These are phyloP conservation scores for Pteronotus mesoamericanus DNA, from an alignment of 2,797 vertebrate species.

Conservation along the genomic window DNA sequence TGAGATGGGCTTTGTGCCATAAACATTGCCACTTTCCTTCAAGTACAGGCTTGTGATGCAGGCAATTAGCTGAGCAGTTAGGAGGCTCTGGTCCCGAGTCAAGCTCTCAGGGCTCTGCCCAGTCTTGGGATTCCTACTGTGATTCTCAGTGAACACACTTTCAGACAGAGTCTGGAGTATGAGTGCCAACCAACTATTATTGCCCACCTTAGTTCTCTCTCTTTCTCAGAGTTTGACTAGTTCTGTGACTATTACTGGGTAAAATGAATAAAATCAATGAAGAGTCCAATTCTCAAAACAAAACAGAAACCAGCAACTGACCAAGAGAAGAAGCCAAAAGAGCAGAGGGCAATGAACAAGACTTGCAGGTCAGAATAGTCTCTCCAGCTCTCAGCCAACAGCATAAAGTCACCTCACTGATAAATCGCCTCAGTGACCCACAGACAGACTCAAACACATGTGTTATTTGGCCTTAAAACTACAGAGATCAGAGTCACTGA, in stretches of 20 bases:
- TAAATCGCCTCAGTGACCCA: constrained; percentile 45
- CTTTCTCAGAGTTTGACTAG: neutral
- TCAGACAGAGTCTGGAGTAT: neutral
- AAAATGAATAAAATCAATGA: neutral
- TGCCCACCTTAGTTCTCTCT: neutral
- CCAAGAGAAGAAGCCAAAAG: constrained; percentile 8
- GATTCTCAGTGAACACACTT: neutral
- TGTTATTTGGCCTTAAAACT: constrained; percentile 75
- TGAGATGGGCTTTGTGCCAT: neutral
- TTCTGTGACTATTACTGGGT: neutral
- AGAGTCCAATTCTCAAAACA: constrained; percentile 29
- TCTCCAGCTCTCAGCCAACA: constrained; percentile 19
- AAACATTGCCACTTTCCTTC: neutral
- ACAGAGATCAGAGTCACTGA: constrained; percentile 73
- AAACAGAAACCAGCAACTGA: neutral
- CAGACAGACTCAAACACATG: neutral
- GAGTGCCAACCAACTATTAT: neutral
- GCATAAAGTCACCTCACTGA: constrained; percentile 36
- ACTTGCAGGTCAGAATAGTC: neutral
- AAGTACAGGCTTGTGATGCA: neutral
- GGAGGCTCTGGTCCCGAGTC: neutral
- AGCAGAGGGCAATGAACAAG: neutral
- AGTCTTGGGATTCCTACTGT: neutral
- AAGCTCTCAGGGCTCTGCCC: neutral
- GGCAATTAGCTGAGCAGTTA: neutral